Conservation (phyloP, 2,113 vertebrate species). For the Platysteira castanea region DNA sequence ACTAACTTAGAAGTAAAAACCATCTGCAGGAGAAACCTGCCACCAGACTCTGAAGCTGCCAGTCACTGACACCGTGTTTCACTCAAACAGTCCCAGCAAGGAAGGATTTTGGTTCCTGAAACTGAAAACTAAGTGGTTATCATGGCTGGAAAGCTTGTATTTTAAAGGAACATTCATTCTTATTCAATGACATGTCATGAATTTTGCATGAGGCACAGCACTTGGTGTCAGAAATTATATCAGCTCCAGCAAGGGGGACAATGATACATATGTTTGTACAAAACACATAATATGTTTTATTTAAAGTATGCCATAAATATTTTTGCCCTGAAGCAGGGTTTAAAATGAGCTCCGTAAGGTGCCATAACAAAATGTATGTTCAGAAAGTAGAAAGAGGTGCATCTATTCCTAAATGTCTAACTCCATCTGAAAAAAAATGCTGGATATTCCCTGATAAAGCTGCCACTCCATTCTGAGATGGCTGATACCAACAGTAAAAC, state of each 20-base stretch:
- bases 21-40: not conserved
- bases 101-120: slow-evolving; percentile 16
- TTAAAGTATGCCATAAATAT: slow-evolving; percentile 74
- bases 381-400: slow-evolving; percentile 50
- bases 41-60: not conserved
- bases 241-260: slow-evolving; percentile 69
- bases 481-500: not conserved
- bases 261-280: slow-evolving; percentile 76
- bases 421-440: slow-evolving; percentile 17
- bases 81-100: not conserved
- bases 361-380: slow-evolving; percentile 53
- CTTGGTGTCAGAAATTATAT: slow-evolving; percentile 72
- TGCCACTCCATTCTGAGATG: not conserved
- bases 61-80: not conserved
- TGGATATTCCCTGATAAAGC: slow-evolving; percentile 40
- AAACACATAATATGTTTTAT: slow-evolving; percentile 76
- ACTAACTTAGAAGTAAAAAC: not conserved
- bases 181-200: slow-evolving; percentile 69
- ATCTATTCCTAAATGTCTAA: slow-evolving; percentile 52
- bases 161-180: slow-evolving; percentile 61
- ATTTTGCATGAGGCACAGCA: slow-evolving; percentile 70
- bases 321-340: slow-evolving; percentile 71
- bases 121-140: slow-evolving; percentile 35
- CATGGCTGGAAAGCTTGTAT: slow-evolving; percentile 38
- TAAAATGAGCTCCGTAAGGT: slow-evolving; percentile 60